Evolutionary conservation across 2,797 vertebrate genomes (phyloP).

Genomic region (Phrynocephalus vlangalii): DNA sequence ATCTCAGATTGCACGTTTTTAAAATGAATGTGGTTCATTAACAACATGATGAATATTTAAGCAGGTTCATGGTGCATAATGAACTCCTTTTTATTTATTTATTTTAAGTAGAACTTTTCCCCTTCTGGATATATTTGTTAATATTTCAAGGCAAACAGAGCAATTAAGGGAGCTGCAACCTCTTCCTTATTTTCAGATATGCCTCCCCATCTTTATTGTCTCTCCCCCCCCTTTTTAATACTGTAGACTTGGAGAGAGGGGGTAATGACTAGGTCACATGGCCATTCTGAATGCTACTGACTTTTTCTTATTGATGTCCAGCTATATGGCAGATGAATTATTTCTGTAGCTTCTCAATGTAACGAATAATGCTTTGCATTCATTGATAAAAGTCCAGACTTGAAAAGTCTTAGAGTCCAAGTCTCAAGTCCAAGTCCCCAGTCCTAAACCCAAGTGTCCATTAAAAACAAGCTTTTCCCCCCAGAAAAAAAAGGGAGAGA

Average conservation of each 20-base stretch:
- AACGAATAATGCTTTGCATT: too few species aligned
- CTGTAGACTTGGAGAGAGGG: not conserved
- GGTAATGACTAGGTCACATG: not conserved
- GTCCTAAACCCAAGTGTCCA: too few species aligned
- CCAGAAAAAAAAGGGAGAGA: too few species aligned
- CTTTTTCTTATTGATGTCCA: too few species aligned
- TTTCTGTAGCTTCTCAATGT: not conserved
- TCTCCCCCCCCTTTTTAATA: not conserved
- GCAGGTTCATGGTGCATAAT: constrained; percentile 67
- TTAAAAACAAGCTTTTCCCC: too few species aligned
- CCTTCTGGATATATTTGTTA: constrained; percentile 59
- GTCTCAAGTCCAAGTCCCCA: too few species aligned
- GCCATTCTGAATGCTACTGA: not conserved
- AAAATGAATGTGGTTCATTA: constrained; percentile 78
- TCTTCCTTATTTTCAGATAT: constrained; percentile 1
- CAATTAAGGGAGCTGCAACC: constrained; percentile 57
- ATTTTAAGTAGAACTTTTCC: constrained; percentile 45
- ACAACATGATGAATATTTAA: constrained; percentile 78
- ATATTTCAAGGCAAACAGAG: constrained; percentile 64
- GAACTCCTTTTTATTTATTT: constrained; percentile 63
- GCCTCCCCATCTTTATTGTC: not conserved
- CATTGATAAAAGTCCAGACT: too few species aligned
- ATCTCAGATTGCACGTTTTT: constrained; percentile 75
- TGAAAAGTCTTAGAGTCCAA: too few species aligned
- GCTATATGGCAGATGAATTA: not conserved